phyloP scores from a whole-genome alignment of 2,797 vertebrate genomes.

The Columba guinea region DNA sequence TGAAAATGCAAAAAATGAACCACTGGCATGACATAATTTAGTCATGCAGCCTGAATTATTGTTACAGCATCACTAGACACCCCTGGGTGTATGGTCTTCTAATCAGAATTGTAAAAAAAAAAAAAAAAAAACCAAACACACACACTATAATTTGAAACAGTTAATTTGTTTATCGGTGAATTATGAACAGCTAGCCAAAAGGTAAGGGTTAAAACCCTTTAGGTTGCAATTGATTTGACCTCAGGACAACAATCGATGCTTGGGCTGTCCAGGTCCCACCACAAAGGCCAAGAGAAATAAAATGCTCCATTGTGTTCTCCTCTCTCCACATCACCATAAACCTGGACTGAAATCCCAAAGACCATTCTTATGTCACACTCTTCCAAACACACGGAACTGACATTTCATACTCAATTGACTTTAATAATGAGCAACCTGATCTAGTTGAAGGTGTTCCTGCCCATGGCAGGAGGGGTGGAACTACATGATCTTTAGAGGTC shows the following conservation, averaged over 20 bases:
- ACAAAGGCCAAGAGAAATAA: not conserved
- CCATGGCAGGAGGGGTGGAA: not conserved
- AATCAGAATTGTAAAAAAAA: not conserved
- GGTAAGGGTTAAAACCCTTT: not conserved
- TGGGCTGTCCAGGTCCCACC: not conserved
- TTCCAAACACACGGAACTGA: not conserved
- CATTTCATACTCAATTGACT: accelerated
- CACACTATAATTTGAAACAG: not conserved
- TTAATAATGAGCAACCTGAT: not conserved
- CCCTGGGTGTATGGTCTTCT: not conserved
- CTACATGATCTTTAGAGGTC: not conserved
- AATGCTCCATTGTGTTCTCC: not conserved
- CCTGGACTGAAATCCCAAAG: not conserved
- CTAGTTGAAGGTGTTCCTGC: not conserved
- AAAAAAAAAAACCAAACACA: not conserved
- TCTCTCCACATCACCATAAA: not conserved
- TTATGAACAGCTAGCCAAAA: not conserved
- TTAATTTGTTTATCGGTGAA: not conserved
- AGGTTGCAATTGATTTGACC: not conserved
- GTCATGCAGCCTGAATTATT: not conserved
- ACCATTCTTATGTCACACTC: not conserved
- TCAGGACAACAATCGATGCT: not conserved
- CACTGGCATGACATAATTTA: not conserved
- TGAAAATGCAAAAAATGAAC: not conserved
- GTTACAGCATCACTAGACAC: not conserved